Base-by-base conservation (phyloP, 2,113 vertebrate species). In the Megaleporinus macrocephalus region DNA sequence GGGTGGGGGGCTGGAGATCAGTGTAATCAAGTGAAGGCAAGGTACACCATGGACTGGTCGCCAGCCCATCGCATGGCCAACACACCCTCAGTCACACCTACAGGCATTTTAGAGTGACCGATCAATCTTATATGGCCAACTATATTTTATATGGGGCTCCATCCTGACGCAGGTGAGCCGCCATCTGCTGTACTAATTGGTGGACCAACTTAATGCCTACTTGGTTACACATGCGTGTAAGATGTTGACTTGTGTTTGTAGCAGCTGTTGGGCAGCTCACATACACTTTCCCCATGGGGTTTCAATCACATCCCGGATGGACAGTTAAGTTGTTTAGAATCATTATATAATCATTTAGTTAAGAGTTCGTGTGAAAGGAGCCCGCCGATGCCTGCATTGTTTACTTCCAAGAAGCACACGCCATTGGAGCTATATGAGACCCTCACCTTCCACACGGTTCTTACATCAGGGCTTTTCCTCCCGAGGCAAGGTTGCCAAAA, bases 321-420 rank as follows among this genome's bases (percentile, higher is more conserved):
- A n/a, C n/a, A n/a, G n/a, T n/a, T n/a, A n/a, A n/a, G n/a, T n/a
- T n/a, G n/a, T n/a, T 69, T 30, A 29, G 18, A 13, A 36, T 20
- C 30, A 69, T 26, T 78, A 4, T 5, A 16, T 33, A 78, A 66
- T n/a, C 57, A n/a, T 63, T 33, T 66, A 26, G 74, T 76, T 33
- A 18, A 69, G 15, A 26, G 14, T 10, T 18, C 15, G 18, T 69
- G 22, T 55, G 14, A 70, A 68, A 68, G 11, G 16, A 30, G 36
- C n/a, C n/a, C n/a, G n/a, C n/a, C n/a, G n/a, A 79, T 44, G 24
- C 10, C 66, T 47, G 66, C 53, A 79, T 79, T 79, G 77, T 79
- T 79, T 79, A 71, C n/a, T 59, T 79, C 66, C 14, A 70, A 26
- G 77, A 79, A 59, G 16, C 5, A 1, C 53, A 29, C 20, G 36